phyloP scores from a whole-genome alignment of 2,113 vertebrate genomes.

The Neotoma lepida region DNA sequence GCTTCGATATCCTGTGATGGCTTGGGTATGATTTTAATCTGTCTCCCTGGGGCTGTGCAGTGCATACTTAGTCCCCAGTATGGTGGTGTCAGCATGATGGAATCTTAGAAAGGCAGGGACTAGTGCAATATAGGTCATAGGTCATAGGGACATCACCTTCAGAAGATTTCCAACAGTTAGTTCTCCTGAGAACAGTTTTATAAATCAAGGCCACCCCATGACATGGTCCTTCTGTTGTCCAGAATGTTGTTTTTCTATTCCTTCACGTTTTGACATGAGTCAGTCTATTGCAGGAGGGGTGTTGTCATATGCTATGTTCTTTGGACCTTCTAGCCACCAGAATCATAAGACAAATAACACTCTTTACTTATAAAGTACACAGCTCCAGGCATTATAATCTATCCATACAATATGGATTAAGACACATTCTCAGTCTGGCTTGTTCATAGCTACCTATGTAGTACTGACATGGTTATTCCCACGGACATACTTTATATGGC shows the following conservation, averaged over 20 bases:
- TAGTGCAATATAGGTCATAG: not conserved
- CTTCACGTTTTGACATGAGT: not conserved
- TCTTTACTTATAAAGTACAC: not conserved
- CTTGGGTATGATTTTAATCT: not conserved
- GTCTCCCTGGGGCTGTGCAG: not conserved
- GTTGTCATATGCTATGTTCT: too few relatives aligned
- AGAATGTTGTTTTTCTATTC: not conserved
- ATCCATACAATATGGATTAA: not conserved
- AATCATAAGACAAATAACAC: not conserved
- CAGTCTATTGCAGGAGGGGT: too few relatives aligned
- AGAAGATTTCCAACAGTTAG: not conserved
- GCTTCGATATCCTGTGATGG: not conserved
- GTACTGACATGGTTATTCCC: not conserved
- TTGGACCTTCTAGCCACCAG: not conserved
- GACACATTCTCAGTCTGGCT: not conserved
- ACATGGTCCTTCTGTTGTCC: not conserved
- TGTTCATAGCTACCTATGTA: not conserved
- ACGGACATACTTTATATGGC: not conserved
- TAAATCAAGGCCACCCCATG: not conserved
- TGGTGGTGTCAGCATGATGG: not conserved
- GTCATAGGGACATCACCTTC: not conserved
- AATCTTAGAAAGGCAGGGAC: not conserved
- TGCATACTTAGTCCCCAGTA: not conserved
- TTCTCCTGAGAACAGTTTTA: not conserved
- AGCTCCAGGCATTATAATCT: not conserved